phyloP scores from a whole-genome alignment of 1,140 invertebrate genomes.

The Matsumurasca onukii region DNA sequence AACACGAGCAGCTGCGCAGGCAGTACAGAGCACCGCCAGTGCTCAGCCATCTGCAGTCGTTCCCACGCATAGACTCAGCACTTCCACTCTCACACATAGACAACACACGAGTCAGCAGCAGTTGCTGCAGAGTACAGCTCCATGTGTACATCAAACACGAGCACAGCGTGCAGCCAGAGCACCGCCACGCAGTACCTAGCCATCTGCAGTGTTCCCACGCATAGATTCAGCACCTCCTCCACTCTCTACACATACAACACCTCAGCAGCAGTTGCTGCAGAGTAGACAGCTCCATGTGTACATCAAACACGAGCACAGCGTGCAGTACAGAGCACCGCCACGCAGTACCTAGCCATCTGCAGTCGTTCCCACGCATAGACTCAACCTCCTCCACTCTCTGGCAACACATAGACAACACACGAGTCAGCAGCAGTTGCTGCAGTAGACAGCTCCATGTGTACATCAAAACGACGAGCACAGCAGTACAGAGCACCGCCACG shows the following conservation, averaged over 20 bases:
- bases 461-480: constrained; percentile 54
- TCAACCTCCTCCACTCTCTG: constrained; percentile 32
- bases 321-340: too few species aligned
- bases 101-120: constrained; percentile 52
- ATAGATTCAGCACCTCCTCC: not conserved
- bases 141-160: constrained; percentile 53
- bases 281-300: too few species aligned
- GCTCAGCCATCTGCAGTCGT: constrained; percentile 54
- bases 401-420: constrained; percentile 54
- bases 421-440: too few species aligned
- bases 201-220: not conserved
- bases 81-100: too few species aligned
- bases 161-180: constrained; percentile 16
- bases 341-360: too few species aligned
- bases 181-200: not conserved
- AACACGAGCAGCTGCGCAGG: constrained; percentile 55
- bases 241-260: not conserved
- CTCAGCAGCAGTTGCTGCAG: too few species aligned
- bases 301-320: too few species aligned
- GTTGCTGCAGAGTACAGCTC: constrained; percentile 50
- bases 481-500: constrained; percentile 48
- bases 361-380: constrained; percentile 48
- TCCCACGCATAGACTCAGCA: constrained; percentile 44
- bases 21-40: constrained; percentile 48
- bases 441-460: constrained; percentile 48